These are phyloP conservation scores for Drosophila niveifrons DNA, from an alignment of 2,888 invertebrate species.

Conservation along the genomic window DNA sequence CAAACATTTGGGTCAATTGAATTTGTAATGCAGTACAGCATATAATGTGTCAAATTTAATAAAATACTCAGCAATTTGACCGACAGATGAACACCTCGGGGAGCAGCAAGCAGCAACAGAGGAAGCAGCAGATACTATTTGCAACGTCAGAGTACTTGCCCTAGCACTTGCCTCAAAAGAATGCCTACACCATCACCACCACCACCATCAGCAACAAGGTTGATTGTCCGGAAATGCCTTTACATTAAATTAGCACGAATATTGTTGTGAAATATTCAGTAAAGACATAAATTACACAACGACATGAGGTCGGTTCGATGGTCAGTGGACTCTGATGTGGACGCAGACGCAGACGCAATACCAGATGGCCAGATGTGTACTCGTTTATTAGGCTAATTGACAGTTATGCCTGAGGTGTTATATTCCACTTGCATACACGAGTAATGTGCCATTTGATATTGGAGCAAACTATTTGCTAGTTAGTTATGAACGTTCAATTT, in stretches of 20 bases:
- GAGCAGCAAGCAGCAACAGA: not conserved
- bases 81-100: constrained; percentile 35
- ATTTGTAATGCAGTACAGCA: constrained; percentile 60
- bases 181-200: not conserved
- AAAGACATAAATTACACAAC: constrained; percentile 16
- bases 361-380: constrained; percentile 8
- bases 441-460: not conserved
- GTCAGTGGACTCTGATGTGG: too few species aligned
- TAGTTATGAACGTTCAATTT: not conserved
- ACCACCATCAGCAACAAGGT: not conserved
- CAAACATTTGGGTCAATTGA: constrained; percentile 74
- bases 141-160: not conserved
- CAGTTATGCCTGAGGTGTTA: constrained; percentile 19
- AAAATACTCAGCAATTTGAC: constrained; percentile 48
- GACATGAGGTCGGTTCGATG: not conserved
- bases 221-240: constrained; percentile 22
- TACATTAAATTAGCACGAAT: constrained; percentile 36
- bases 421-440: not conserved
- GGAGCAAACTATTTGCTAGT: not conserved
- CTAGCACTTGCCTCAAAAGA: not conserved
- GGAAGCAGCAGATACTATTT: not conserved
- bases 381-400: constrained; percentile 26
- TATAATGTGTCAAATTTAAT: constrained; percentile 64
- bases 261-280: constrained; percentile 30
- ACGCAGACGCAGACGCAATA: not conserved